Evolutionary conservation across 2,888 invertebrate genomes (phyloP), one percentile per base, ranked within the genome.

Genomic region (Agrypnus murinus): DNA sequence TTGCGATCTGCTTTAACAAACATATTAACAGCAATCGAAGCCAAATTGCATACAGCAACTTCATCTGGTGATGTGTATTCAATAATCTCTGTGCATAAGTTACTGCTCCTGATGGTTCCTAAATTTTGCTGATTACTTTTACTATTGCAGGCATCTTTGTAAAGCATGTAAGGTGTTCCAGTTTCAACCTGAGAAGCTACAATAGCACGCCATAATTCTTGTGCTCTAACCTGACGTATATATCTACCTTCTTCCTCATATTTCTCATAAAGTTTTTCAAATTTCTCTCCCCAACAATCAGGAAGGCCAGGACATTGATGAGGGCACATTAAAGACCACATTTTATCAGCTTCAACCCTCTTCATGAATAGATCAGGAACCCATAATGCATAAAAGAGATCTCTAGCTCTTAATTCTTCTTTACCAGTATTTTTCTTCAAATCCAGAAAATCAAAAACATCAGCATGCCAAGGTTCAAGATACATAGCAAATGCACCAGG

Each of bases 351-450:
- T 83, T 97, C 93, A 0, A 97, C 96, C 58, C 99, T 90, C 84
- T 93, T 91, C 99, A 99, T 99, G 84, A 99, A 99, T 67, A 99
- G 88, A 87, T 99, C 99, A 0, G 99, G 97, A 77, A 99, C 95
- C 99, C 99, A 99, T 31, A 99, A 84, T 0, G 95, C 99, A 84
- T 96, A 98, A 85, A 99, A 99, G 38, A 99, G 87, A 86, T 99
- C 99, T 63, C 99, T 89, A 0, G 99, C 98, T 48, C 99, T 89
- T 38, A 92, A 88, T 85, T 99, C 98, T 84, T 99, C 99, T 82
- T 96, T 96, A 0, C 99, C 94, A 0, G 96, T 97, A 83, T 99
- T 99, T 84, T 98, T 98, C 82, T 94, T 96, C 58, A 98, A 87
- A 83, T 98, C 95, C 59, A 99, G 87, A 86, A 98, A 99, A 71